phyloP scores from a whole-genome alignment of 2,113 vertebrate genomes.

The Chitala chitala region DNA sequence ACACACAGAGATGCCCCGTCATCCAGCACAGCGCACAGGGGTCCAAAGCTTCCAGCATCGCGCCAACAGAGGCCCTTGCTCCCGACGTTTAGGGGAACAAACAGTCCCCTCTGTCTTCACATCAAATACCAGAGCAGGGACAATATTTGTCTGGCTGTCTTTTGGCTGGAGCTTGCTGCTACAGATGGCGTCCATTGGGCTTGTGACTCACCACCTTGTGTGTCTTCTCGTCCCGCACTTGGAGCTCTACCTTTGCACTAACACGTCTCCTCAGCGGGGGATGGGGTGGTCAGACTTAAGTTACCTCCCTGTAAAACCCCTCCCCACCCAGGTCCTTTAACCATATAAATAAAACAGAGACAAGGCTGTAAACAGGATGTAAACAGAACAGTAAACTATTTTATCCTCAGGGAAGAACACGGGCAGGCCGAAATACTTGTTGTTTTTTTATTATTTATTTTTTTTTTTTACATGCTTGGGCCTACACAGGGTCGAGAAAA shows the following conservation, averaged over 20 bases:
- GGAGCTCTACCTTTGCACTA: too few relatives aligned
- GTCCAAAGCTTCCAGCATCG: too few relatives aligned
- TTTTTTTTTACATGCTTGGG: too few relatives aligned
- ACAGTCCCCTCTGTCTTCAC: conserved; percentile 24
- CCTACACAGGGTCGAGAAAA: too few relatives aligned
- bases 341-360: conserved; percentile 35
- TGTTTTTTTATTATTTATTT: too few relatives aligned
- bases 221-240: too few relatives aligned
- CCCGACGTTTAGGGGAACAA: neutral
- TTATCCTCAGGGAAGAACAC: conserved; percentile 42
- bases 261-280: too few relatives aligned
- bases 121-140: conserved; percentile 30
- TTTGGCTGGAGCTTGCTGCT: neutral
- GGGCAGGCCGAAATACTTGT: conserved; percentile 41
- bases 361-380: conserved; percentile 59
- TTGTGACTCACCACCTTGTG: conserved; percentile 21
- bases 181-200: conserved; percentile 36
- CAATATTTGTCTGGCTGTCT: neutral
- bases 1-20: conserved; percentile 42
- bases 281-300: too few relatives aligned
- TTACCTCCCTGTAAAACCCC: neutral
- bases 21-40: too few relatives aligned
- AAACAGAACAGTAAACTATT: conserved; percentile 51
- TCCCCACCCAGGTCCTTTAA: conserved; percentile 28
- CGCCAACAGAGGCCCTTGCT: neutral